phyloP scores from a whole-genome alignment of 2,888 invertebrate species.

The Plebejus argus region DNA sequence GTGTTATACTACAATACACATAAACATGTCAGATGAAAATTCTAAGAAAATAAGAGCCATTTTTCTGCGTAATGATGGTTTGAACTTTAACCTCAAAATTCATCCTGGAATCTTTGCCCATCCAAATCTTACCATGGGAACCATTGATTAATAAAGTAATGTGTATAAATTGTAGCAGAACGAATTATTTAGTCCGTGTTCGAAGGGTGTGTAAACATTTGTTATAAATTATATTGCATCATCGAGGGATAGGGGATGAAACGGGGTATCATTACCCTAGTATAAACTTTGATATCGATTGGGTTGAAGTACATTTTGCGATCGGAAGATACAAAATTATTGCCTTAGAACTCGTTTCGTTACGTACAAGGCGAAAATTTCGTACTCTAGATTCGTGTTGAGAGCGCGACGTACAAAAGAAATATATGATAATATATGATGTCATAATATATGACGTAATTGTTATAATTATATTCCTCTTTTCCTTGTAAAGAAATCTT shows the following conservation, averaged over 20 bases:
- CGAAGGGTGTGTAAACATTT: constrained; percentile 69
- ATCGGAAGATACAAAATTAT: neutral
- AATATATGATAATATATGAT: no score
- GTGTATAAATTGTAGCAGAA: constrained; percentile 32
- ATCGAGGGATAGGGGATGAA: constrained; percentile 62
- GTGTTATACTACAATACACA: no score
- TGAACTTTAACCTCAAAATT: no score
- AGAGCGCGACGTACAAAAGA: no score
- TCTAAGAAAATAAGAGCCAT: no score
- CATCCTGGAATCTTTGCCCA: no score
- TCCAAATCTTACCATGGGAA: constrained; percentile 40
- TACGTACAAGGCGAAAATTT: neutral
- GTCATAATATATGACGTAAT: no score
- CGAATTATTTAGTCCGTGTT: constrained; percentile 30
- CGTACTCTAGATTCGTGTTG: neutral
- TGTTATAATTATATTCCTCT: no score
- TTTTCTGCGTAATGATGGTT: no score
- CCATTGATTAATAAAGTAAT: constrained; percentile 60
- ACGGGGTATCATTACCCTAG: constrained; percentile 37
- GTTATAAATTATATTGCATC: constrained; percentile 78
- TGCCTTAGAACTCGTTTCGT: neutral
- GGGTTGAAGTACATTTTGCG: constrained; percentile 3
- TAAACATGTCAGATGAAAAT: no score
- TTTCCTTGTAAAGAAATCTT: no score
- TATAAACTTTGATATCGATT: constrained; percentile 16